Evolutionary conservation across 2,888 invertebrate species (phyloP).

Genomic region (Apotomis turbidana): DNA sequence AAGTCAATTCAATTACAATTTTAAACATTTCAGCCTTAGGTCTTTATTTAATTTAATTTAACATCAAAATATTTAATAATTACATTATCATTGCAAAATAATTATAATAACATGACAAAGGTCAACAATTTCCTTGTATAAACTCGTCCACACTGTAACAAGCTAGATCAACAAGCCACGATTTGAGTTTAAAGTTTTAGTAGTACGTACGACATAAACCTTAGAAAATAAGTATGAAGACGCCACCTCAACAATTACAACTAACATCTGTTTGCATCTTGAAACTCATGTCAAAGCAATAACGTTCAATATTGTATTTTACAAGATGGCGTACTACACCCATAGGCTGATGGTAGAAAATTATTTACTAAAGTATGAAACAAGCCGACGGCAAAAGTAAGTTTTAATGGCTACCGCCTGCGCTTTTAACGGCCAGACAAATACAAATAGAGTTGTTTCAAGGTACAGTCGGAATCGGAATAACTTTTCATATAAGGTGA

Average conservation of each 20-base stretch:
- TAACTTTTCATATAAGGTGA: background rate
- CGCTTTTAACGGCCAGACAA: slow-evolving; percentile 50
- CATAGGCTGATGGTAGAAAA: slow-evolving; percentile 24
- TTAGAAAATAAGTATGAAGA: background rate
- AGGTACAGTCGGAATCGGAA: slow-evolving; percentile 49
- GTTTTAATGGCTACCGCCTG: slow-evolving; percentile 60
- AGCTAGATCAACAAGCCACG: too few species aligned
- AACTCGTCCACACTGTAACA: too few species aligned
- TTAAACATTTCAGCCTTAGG: too few species aligned
- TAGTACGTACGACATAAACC: background rate
- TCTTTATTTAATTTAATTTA: too few species aligned
- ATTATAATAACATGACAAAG: too few species aligned
- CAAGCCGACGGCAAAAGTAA: slow-evolving; percentile 44
- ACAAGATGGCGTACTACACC: background rate
- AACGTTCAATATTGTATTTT: slow-evolving; percentile 6
- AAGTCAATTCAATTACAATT: too few species aligned
- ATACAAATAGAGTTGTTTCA: slow-evolving; percentile 57
- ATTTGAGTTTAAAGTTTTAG: too few species aligned
- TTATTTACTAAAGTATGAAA: slow-evolving; percentile 36
- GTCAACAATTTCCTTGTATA: too few species aligned
- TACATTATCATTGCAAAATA: too few species aligned
- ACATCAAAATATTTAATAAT: too few species aligned
- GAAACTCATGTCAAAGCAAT: background rate
- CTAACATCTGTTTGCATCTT: background rate
- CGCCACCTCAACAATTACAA: background rate